Evolutionary conservation across 2,888 invertebrate species (phyloP).

Genomic region (Mamestra brassicae): DNA sequence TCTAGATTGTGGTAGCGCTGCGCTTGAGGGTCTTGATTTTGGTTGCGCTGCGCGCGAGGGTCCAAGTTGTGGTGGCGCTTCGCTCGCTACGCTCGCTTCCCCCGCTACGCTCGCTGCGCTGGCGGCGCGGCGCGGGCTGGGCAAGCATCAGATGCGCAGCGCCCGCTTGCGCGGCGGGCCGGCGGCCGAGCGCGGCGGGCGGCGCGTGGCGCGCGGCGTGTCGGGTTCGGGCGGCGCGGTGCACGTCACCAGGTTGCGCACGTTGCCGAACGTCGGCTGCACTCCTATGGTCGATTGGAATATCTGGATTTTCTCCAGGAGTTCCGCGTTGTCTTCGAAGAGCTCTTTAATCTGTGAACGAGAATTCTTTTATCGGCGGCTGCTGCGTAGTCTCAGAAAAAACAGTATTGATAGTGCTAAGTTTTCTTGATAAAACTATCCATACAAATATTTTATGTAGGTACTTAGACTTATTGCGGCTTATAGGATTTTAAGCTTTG

Average conservation of each 20-base stretch:
- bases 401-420: neutral
- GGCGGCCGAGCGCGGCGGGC: constrained; percentile 28
- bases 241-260: constrained; percentile 84
- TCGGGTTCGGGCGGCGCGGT: constrained; percentile 85
- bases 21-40: too few species aligned
- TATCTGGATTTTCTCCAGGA: constrained; percentile 80
- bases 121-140: rapidly evolving
- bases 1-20: neutral
- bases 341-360: constrained; percentile 83
- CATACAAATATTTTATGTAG: neutral
- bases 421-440: neutral
- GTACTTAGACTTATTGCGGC: neutral
- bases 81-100: too few species aligned
- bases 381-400: neutral
- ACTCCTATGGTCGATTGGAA: constrained; percentile 83
- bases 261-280: constrained; percentile 80
- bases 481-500: neutral
- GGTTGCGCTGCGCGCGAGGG: too few species aligned
- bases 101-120: too few species aligned
- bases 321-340: constrained; percentile 84
- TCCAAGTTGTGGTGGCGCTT: too few species aligned
- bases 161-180: constrained; percentile 70
- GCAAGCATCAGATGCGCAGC: constrained; percentile 67
- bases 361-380: neutral
- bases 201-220: constrained; percentile 77